Evolutionary conservation across 2,888 invertebrate species (phyloP), one percentile per base, ranked within the genome.

Genomic region (Tricholauxania praeusta): DNA sequence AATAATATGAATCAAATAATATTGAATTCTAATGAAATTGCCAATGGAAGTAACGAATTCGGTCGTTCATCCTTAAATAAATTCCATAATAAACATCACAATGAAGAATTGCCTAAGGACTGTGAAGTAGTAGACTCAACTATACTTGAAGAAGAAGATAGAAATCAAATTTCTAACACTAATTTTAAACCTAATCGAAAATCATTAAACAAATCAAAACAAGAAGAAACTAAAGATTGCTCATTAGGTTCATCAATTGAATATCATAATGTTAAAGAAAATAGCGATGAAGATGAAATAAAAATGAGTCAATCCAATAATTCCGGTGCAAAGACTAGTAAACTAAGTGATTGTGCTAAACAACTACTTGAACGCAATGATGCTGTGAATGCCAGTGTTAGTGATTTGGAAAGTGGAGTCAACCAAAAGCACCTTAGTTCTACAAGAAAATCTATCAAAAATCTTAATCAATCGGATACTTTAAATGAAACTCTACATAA

Each of bases 401-500:
- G 51, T 65, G 74, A 69, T 28, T 14, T 67, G 48, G 15, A 62
- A 51, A 22, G 28, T 10, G 55, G 64, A 19, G 59, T 66, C 7
- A 57, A 75, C 10, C 70, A 69, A 39, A 0, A 76, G 77, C 17
- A 59, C 39, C 1, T 78, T 4, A 28, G 28, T 4, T 4, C 78
- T 7, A 72, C 77, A 12, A 71, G 78, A 59, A 19, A 72, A 39
- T 71, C 75, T n/a, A 63, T 78, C 1, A 72, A 69, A 6, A 72
- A 75, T 12, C 12, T 77, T 3, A 78, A 75, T 53, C 73, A 79
- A 1, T 78, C 79, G 0, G 77, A 79, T 60, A 71, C 72, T 2
- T 73, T 80, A 7, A 79, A 80, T 48, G 79, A 80, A 76, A 78
- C 80, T 3, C 71, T 69, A 5, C 75, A 77, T 1, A 69, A 75